Conservation (phyloP, 1,140 invertebrate species). For the Colletes latitarsis region DNA sequence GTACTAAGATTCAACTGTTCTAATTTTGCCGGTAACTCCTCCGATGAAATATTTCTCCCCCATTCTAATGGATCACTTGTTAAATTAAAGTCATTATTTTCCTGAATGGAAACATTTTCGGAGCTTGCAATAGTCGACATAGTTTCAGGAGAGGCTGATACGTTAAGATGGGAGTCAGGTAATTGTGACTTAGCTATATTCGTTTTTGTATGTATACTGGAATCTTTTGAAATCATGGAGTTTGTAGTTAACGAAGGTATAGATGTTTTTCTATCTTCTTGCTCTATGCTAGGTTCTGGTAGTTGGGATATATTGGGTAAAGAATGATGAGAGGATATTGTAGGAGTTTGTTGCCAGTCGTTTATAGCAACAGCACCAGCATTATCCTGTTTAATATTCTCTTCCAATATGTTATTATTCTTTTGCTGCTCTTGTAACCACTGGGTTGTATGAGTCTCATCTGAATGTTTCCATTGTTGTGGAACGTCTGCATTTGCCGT, state of each 20-base stretch:
- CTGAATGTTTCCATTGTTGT: conserved; percentile 61
- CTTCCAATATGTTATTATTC: conserved; percentile 41
- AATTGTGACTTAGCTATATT: conserved; percentile 38
- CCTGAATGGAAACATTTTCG: conserved; percentile 55
- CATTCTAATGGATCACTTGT: conserved; percentile 64
- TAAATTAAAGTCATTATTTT: conserved; percentile 68
- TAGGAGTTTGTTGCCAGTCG: conserved; percentile 68
- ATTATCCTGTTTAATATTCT: conserved; percentile 53
- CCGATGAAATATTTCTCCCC: conserved; percentile 43
- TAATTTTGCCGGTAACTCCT: conserved; percentile 66
- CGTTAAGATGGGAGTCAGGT: conserved; percentile 41
- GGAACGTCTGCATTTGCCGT: conserved; percentile 29
- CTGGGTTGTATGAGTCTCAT: conserved; percentile 44
- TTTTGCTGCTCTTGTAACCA: conserved; percentile 54
- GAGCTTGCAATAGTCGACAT: conserved; percentile 57
- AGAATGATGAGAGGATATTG: conserved; percentile 55
- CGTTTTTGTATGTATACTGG: conserved; percentile 39
- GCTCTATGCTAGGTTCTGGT: conserved; percentile 53
- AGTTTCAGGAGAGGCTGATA: conserved; percentile 56
- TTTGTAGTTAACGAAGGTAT: conserved; percentile 50
- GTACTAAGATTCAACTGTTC: conserved; percentile 63
- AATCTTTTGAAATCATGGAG: conserved; percentile 63
- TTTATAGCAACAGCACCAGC: conserved; percentile 27
- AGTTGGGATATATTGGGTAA: conserved; percentile 48
- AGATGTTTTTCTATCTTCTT: conserved; percentile 65